Base-by-base conservation (phyloP, 2,797 vertebrate species). In the Danio tinwini region DNA sequence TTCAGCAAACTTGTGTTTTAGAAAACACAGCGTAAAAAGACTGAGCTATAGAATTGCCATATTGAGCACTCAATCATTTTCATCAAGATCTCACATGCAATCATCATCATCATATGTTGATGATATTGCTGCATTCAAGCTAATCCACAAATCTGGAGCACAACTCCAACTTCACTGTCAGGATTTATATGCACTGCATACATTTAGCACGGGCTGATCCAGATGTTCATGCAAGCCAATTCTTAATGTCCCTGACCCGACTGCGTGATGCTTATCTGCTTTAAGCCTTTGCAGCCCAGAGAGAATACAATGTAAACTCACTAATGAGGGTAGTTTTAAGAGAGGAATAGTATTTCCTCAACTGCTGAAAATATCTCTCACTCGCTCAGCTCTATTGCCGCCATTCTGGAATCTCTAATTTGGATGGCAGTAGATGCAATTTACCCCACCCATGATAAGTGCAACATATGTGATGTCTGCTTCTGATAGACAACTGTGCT, bases 381-480 rank as follows among this genome's bases (percentile, higher is more conserved):
- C 72, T 47, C n/a, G 58, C n/a, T 70, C 74, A 73, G 78, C 78
- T 44, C 72, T 52, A 68, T 79, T 82, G 52, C 74, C 11, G 45
- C 29, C 45, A 63, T 72, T 72, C 68, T 69, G 76, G 53, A 84
- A 75, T 37, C 78, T 81, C 39, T 65, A 74, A 80, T 81, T 84
- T 77, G 75, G 53, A 63, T 81, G 77, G 62, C 85, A 82, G 83
- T 47, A 73, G 82, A 80, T 50, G 62, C 76, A 84, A 83, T 87
- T 84, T 83, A 81, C 84, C 81, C 85, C 85, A 71, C 85, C 87
- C 85, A 86, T 76, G 84, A 91, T 88, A 87, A 90, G 83, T 59
- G 49, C 47, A 64, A 47, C 52, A 58, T 21, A 69, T 61, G 64
- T 2, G 19, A 82, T 80, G 80, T 80, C 85, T 80, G 65, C 59